These are phyloP conservation scores for Melieria picta DNA, from an alignment of 2,888 invertebrate species.

Conservation along the genomic window DNA sequence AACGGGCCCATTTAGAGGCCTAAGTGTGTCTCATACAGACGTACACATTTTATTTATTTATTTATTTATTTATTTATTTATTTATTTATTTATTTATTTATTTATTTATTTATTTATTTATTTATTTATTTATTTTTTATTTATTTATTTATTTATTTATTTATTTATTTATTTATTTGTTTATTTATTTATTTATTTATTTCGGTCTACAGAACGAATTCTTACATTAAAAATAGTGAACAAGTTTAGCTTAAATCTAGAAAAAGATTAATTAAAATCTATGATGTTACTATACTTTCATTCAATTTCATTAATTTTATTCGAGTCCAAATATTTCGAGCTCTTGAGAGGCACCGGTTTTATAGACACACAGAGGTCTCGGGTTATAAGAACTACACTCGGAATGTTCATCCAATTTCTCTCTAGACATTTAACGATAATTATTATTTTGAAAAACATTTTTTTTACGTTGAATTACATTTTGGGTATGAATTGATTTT, in stretches of 20 bases:
- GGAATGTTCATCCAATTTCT: too few species aligned
- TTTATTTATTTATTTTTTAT: neutral
- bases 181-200: neutral
- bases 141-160: neutral
- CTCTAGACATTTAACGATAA: too few species aligned
- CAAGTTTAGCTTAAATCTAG: neutral
- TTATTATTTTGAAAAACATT: too few species aligned
- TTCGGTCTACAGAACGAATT: neutral
- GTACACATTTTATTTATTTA: too few species aligned
- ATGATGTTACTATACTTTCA: neutral
- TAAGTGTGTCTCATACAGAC: too few species aligned
- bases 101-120: neutral
- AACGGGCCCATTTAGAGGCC: too few species aligned
- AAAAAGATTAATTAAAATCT: neutral
- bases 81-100: neutral
- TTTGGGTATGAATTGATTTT: too few species aligned
- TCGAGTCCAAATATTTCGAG: neutral
- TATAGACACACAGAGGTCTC: too few species aligned
- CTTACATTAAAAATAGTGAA: neutral
- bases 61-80: neutral
- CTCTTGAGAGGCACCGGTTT: too few species aligned
- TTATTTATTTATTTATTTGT: neutral
- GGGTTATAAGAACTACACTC: too few species aligned
- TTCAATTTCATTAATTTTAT: neutral
- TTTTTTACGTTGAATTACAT: too few species aligned